Evolutionary conservation across 2,113 vertebrate genomes (phyloP).

Genomic region (Tachycineta bicolor): DNA sequence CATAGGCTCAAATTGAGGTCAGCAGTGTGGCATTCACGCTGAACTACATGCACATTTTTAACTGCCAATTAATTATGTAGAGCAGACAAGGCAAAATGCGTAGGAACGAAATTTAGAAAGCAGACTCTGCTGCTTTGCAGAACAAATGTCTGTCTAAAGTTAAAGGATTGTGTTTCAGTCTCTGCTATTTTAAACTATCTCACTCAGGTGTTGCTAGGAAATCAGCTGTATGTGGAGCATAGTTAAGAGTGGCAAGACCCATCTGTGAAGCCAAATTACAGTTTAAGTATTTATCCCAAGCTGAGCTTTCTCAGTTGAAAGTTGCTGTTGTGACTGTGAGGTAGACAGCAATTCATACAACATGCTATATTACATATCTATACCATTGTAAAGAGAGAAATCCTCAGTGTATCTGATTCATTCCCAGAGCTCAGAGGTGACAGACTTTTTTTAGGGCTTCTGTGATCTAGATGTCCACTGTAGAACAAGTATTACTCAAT

Average conservation of each 20-base stretch:
- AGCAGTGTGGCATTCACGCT: not conserved
- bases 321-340: not conserved
- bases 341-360: not conserved
- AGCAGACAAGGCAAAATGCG: not conserved
- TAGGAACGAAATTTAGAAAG: not conserved
- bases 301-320: not conserved
- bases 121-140: not conserved
- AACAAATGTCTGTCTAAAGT: not conserved
- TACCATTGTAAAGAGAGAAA: not conserved
- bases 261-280: not conserved
- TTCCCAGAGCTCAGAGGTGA: not conserved
- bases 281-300: not conserved
- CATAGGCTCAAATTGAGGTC: not conserved
- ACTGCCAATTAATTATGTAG: conserved; percentile 4
- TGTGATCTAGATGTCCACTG: not conserved
- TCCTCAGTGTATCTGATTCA: not conserved
- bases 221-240: not conserved
- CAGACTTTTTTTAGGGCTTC: not conserved
- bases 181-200: not conserved
- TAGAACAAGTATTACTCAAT: not conserved
- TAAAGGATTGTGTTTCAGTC: not conserved
- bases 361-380: not conserved
- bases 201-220: not conserved
- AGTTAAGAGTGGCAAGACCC: not conserved
- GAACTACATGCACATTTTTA: not conserved